Base-by-base conservation (phyloP, 2,888 invertebrate species). In the Ditula angustiorana region DNA sequence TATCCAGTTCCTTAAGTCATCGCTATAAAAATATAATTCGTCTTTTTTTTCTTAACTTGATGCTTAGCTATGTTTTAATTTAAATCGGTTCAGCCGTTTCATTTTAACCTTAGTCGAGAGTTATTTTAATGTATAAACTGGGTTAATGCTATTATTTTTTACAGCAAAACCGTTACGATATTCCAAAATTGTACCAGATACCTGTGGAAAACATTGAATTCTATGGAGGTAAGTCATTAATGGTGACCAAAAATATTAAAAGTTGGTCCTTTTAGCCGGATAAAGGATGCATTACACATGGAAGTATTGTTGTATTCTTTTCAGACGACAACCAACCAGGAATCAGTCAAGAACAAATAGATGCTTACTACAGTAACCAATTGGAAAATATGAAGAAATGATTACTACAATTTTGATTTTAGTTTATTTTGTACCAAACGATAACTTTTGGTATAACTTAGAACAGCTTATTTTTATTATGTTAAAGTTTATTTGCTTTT, bases 151-250 rank as follows among this genome's bases (percentile, higher is more conserved):
- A 41, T 60, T 26, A 57, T 71, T 69, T 60, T 61, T 83, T 82
- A 16, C 78, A 92, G 92, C 86, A 84, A 77, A 90, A 89, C 65
- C 86, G 83, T 30, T 92, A 74, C 57, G 89, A 92, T 69, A 92
- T 92, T 62, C 92, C 92, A 21, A 92, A 92, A 67, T 76, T 85
- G 57, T 90, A 91, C 72, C 80, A 84, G 64, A 60, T 85, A 50
- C 84, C 88, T 47, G 64, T 74, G 26, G 85, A 84, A 68, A 78
- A 76, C 55, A 73, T 74, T 63, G 74, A 79, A 60, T 68, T 71
- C 24, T 85, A 83, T 67, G 79, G 75, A 74, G 85, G 88, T 87
- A 77, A 71, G 67, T 66, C 47, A 44, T 10, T 41, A 28, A 13
- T 16, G n/a, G 16, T 1, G 13, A 5, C 1, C 16, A 5, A 10